Percentiles rank a stretch among this genome's conserved stretches.
These are phyloP conservation scores for Pachydiplax longipennis DNA, from an alignment of 2,888 invertebrate species.

Conservation along the genomic window DNA sequence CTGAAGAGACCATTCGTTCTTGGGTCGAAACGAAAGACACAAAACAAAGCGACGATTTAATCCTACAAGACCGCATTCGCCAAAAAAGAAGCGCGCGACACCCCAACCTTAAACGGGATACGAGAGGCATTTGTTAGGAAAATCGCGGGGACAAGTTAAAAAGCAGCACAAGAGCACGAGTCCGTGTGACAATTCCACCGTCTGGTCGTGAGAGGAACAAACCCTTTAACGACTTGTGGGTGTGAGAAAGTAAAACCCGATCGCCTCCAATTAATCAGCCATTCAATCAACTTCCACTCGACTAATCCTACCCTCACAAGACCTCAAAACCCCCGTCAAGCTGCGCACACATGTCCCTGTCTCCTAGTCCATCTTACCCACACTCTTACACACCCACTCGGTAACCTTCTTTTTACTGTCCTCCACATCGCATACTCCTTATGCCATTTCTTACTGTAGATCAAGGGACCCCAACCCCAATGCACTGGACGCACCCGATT, in stretches of 20 bases:
- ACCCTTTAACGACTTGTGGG: constrained; percentile 15
- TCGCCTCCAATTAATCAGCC: constrained; percentile 22
- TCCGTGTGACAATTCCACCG: background rate
- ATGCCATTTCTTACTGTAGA: background rate
- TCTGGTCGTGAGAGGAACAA: background rate
- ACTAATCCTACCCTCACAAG: background rate
- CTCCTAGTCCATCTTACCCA: background rate
- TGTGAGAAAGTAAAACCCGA: constrained; percentile 35
- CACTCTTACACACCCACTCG: background rate
- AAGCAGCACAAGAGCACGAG: background rate
- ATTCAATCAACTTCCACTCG: constrained; percentile 32
- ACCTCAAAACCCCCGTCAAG: background rate
- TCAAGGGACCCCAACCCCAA: background rate
- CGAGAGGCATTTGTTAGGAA: background rate
- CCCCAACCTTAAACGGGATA: background rate
- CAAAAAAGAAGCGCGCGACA: background rate
- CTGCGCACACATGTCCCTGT: background rate
- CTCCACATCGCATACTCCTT: background rate
- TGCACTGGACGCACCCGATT: background rate
- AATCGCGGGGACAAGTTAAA: background rate
- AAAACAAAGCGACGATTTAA: background rate
- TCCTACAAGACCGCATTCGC: background rate
- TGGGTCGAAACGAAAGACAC: background rate
- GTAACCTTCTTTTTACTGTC: background rate
- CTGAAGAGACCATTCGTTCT: background rate